Evolutionary conservation across 1,140 invertebrate genomes (phyloP).

Genomic region (Neodiprion pinetum): DNA sequence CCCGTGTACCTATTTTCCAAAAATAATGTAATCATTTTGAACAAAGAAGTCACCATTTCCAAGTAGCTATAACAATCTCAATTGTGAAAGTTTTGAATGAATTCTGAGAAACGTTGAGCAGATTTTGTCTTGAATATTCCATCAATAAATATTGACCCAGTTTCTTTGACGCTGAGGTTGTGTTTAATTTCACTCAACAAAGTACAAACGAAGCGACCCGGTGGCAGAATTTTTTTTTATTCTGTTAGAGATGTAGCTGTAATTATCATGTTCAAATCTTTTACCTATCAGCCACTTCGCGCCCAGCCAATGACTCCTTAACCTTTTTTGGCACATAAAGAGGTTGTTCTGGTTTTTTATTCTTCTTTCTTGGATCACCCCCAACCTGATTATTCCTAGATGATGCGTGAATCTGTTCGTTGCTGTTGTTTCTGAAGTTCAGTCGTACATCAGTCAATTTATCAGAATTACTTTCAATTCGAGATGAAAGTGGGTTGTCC

Average conservation of each 20-base stretch:
- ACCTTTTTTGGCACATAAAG: constrained; percentile 65
- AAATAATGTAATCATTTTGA: not conserved
- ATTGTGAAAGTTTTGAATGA: no score
- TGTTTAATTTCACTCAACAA: constrained; percentile 16
- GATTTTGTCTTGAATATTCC: no score
- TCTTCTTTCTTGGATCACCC: constrained; percentile 52
- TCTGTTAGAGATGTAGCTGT: constrained; percentile 2
- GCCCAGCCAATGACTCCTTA: constrained; percentile 60
- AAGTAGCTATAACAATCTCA: no score
- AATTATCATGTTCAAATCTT: not conserved
- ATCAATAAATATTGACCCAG: no score
- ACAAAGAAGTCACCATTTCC: no score
- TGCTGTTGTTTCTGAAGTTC: constrained; percentile 44
- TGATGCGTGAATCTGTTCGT: constrained; percentile 40
- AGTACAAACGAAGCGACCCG: constrained; percentile 11
- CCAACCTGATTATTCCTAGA: constrained; percentile 44
- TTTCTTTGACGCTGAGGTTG: no score
- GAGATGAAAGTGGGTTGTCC: constrained; percentile 31
- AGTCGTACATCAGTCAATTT: constrained; percentile 49
- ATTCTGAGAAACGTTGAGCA: no score
- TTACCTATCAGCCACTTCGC: constrained; percentile 49
- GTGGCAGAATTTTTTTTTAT: not conserved
- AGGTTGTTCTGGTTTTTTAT: constrained; percentile 65
- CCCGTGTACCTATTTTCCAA: not conserved
- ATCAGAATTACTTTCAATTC: constrained; percentile 45